Evolutionary conservation across 2,888 invertebrate genomes (phyloP), one percentile per base, ranked within the genome.

Genomic region (Odontocolon sp.): DNA sequence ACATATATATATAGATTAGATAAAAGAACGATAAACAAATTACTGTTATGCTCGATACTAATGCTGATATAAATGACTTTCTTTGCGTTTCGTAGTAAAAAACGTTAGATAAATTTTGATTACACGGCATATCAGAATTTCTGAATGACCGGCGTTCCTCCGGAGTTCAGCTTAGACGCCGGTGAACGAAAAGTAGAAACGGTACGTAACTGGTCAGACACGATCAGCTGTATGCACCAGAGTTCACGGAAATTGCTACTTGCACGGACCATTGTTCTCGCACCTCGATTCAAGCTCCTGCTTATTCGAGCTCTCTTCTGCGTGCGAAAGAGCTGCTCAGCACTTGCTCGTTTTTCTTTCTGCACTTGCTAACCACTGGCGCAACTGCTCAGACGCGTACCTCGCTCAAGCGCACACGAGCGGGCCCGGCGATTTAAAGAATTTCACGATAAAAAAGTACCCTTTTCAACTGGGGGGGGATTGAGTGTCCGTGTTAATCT

Each of bases 401-500:
- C 28, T 1, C 5, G 4, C 33, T 36, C 38, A 23, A 36, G 38
- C 8, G 50, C 28, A n/a, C 18, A 21, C 50, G 38, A 16, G 28
- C 23, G 28, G 36, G n/a, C 9, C 33, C 14, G 68, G 52, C 28
- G 31, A 61, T 57, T 59, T 50, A 42, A 68, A 52, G 64, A 45
- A 70, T 66, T 54, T 26, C 59, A 14, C 40, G 54, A 57, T 61
- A 5, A 21, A 45, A 59, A 66, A 50, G 33, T 52, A 70, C 16
- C 64, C 66, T 59, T 52, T 59, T 70, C 16, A 36, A 66, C 42
- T 31, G 16, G 36, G 45, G 26, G 26, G 11, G 59, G 14, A 45
- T 26, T 6, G 56, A 33, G 67, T 45, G 54, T n/a, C 23, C 11
- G 54, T 56, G 54, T 67, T 67, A 67, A 67, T 67, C 67, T 67